These are phyloP conservation scores for Eutrigla gurnardus DNA, from an alignment of 2,797 vertebrate genomes.

Conservation along the genomic window DNA sequence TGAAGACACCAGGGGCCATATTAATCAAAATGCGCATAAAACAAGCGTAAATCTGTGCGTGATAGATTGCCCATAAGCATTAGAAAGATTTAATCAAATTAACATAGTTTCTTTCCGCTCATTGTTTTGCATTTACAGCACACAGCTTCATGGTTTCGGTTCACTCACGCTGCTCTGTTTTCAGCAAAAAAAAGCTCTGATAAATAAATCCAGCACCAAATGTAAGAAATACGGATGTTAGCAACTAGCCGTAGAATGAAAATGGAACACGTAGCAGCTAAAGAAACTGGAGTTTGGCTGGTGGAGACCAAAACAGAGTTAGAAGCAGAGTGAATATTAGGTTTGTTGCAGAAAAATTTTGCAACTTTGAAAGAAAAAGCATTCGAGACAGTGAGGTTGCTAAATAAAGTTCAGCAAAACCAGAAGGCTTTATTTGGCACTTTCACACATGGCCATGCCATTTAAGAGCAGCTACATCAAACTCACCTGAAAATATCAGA, in stretches of 20 bases:
- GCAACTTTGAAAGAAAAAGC: not conserved
- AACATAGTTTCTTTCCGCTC: not conserved
- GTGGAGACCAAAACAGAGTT: slow-evolving; percentile 5
- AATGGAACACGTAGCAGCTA: not conserved
- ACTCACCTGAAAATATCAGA: not conserved
- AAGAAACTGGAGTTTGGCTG: not conserved
- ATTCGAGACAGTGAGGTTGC: not conserved
- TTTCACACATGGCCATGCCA: not conserved
- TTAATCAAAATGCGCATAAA: slow-evolving; percentile 28
- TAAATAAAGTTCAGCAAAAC: not conserved
- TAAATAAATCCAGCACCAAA: not conserved
- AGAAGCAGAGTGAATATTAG: not conserved
- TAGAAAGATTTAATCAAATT: not conserved
- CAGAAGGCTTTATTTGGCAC: not conserved
- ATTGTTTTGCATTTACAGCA: not conserved
- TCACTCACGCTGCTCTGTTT: not conserved
- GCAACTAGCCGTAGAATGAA: not conserved
- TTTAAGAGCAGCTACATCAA: not conserved
- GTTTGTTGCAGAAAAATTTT: not conserved
- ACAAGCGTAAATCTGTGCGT: not conserved
- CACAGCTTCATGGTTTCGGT: not conserved
- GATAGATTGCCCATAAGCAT: not conserved
- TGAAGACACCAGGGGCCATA: slow-evolving; percentile 14
- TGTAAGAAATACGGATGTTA: not conserved
- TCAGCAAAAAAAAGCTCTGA: not conserved